Conservation (phyloP, 2,888 invertebrate genomes). For the Leptopilina drosophilae region DNA sequence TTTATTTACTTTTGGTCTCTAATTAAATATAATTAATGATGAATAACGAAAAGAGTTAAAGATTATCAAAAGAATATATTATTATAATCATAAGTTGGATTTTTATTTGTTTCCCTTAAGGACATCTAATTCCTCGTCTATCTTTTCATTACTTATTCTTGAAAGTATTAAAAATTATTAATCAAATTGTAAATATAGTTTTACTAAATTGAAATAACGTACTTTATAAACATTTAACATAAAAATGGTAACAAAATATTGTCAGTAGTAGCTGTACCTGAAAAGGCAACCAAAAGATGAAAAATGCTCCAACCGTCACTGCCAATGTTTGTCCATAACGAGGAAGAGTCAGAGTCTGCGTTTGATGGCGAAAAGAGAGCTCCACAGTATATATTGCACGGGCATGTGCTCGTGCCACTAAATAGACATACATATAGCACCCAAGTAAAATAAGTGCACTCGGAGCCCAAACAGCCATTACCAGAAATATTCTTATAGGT, state of each 20-base stretch:
- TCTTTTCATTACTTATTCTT: too few species aligned
- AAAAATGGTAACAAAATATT: background rate
- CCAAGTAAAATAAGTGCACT: slow-evolving; percentile 80
- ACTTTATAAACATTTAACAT: background rate
- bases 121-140: too few species aligned
- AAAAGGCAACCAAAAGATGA: slow-evolving; percentile 82
- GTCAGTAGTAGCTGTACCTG: slow-evolving; percentile 74
- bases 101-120: too few species aligned
- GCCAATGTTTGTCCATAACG: slow-evolving; percentile 82
- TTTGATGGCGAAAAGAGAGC: slow-evolving; percentile 78
- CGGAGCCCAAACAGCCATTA: slow-evolving; percentile 81
- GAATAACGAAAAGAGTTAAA: too few species aligned
- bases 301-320: slow-evolving; percentile 81
- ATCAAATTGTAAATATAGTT: too few species aligned
- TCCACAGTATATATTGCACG: slow-evolving; percentile 82
- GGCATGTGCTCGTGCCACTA: slow-evolving; percentile 82
- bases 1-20: too few species aligned
- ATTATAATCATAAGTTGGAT: too few species aligned
- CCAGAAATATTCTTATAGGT: slow-evolving; percentile 80
- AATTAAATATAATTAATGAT: too few species aligned
- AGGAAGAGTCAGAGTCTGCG: slow-evolving; percentile 76
- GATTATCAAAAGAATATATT: too few species aligned
- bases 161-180: too few species aligned
- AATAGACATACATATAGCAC: slow-evolving; percentile 82
- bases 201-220: too few species aligned